Conservation (phyloP, 2,888 invertebrate genomes). For the Mesorhabditis sp. region DNA sequence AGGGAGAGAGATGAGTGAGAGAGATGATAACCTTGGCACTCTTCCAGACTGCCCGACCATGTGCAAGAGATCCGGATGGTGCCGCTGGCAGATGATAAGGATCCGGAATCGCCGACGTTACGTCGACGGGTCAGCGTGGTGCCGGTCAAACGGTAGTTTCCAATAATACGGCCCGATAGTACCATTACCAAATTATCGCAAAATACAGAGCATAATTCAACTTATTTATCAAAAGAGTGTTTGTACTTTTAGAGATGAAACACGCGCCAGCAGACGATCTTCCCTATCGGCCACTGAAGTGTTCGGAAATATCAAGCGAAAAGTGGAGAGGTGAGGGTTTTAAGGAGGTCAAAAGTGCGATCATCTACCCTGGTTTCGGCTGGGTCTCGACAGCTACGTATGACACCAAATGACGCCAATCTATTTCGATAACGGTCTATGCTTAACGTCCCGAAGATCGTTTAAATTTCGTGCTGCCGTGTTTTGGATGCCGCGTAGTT, state of each 20-base stretch:
- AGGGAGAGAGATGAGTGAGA: neutral
- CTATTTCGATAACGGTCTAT: constrained; percentile 17
- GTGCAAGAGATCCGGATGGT: constrained; percentile 42
- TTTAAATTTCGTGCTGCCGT: too few relatives aligned
- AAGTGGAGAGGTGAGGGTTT: constrained; percentile 27
- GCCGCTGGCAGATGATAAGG: constrained; percentile 28
- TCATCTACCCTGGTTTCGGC: constrained; percentile 14
- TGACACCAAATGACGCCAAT: constrained; percentile 25
- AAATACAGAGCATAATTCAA: too few relatives aligned
- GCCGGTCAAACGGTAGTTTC: constrained; percentile 28
- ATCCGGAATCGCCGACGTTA: constrained; percentile 13
- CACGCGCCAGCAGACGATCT: constrained; percentile 17
- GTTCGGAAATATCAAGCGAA: constrained; percentile 34
- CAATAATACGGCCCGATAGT: neutral
- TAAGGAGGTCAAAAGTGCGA: neutral
- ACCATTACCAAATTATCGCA: constrained; percentile 10
- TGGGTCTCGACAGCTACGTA: constrained; percentile 31
- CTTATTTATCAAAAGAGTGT: neutral
- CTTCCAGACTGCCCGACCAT: constrained; percentile 34
- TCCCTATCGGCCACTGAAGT: constrained; percentile 33
- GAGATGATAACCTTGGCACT: neutral
- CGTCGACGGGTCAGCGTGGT: constrained; percentile 32
- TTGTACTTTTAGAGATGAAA: constrained; percentile 11
- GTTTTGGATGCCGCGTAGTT: too few relatives aligned
- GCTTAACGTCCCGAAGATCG: too few relatives aligned